phyloP scores from a whole-genome alignment of 2,113 vertebrate genomes.

The Dasyornis broadbenti region DNA sequence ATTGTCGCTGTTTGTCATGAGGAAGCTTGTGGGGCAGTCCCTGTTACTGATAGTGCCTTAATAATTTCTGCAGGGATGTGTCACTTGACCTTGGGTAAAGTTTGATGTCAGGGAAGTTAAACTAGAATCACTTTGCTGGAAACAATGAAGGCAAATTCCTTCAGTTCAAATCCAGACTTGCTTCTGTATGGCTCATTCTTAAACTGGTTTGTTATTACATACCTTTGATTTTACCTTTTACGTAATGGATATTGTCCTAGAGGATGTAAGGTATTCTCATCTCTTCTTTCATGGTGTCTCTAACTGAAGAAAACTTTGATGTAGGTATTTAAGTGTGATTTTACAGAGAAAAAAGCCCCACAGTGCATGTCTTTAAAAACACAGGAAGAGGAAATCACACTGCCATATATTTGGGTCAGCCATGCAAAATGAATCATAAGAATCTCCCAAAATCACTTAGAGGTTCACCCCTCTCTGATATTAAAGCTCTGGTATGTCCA shows the following conservation, averaged over 20 bases:
- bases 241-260: neutral
- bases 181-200: neutral
- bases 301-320: neutral
- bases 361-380: neutral
- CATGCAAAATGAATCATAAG: neutral
- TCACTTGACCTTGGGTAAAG: neutral
- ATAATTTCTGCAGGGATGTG: neutral
- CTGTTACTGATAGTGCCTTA: neutral
- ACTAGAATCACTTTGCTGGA: neutral
- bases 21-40: neutral
- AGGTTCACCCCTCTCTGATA: neutral
- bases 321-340: neutral
- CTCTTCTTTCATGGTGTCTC: neutral
- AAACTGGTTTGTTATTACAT: neutral
- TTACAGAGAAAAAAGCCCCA: rapidly evolving
- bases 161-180: neutral
- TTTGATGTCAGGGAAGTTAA: neutral
- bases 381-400: neutral
- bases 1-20: neutral
- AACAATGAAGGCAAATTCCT: neutral
- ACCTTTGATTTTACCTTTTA: neutral
- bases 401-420: neutral
- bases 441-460: neutral
- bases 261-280: neutral
- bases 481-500: neutral